Conservation (phyloP, 1,140 invertebrate genomes). For the Vanessa tameamea region DNA sequence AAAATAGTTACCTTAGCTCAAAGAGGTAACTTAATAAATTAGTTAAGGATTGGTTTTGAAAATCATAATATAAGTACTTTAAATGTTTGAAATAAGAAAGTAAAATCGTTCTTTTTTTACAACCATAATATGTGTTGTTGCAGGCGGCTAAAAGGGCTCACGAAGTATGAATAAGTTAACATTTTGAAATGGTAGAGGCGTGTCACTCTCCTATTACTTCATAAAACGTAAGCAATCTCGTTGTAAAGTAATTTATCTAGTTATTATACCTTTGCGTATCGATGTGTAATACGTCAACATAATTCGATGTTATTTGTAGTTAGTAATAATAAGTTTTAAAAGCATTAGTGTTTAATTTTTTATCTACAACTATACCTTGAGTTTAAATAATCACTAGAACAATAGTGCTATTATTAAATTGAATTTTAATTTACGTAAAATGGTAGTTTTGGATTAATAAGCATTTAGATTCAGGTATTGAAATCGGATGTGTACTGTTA, state of each 20-base stretch:
- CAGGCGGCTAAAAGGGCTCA: slow-evolving; percentile 19
- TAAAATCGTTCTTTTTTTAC: background rate
- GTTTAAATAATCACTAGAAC: background rate
- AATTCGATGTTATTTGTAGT: background rate
- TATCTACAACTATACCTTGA: background rate
- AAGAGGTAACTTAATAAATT: too few species aligned
- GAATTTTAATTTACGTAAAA: background rate
- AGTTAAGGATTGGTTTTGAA: too few species aligned
- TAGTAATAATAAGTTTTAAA: too few species aligned
- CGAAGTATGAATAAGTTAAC: slow-evolving; percentile 30
- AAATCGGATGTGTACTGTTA: slow-evolving; percentile 66
- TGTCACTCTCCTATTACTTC: slow-evolving; percentile 27
- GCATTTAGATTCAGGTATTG: slow-evolving; percentile 51
- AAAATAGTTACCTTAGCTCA: background rate
- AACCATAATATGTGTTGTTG: slow-evolving; percentile 3
- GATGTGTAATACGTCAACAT: background rate
- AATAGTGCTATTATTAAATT: background rate
- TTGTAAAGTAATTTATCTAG: slow-evolving; percentile 19
- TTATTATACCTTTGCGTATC: slow-evolving; percentile 14
- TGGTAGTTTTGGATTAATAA: slow-evolving; percentile 6
- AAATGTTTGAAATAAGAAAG: too few species aligned
- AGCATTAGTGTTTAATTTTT: background rate
- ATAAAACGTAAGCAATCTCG: slow-evolving; percentile 27
- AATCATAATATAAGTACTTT: too few species aligned
- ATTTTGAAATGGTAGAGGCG: slow-evolving; percentile 28